Conservation (phyloP, 2,797 vertebrate genomes). For the Parauchenoglanis punctatus region DNA sequence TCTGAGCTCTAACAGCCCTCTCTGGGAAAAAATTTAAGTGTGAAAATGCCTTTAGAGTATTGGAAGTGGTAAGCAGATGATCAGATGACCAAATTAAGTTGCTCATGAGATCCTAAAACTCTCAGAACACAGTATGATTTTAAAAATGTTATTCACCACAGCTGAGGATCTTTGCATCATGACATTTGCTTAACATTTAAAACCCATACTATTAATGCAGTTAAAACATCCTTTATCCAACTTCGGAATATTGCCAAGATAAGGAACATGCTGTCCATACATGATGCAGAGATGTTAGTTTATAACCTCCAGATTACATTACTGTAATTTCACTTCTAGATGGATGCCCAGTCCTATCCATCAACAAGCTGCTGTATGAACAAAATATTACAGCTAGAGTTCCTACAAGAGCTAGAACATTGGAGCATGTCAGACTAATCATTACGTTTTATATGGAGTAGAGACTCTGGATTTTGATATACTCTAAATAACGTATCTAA, state of each 20-base stretch:
- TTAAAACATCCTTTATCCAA: constrained; percentile 8
- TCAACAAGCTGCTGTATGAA: constrained; percentile 15
- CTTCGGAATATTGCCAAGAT: constrained; percentile 8
- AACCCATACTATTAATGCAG: neutral
- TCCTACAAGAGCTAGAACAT: neutral
- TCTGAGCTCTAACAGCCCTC: neutral
- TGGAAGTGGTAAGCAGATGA: neutral
- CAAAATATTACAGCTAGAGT: neutral
- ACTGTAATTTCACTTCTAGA: constrained; percentile 12
- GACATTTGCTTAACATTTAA: neutral
- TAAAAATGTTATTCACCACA: neutral
- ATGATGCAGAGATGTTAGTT: constrained; percentile 16
- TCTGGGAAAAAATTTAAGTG: neutral
- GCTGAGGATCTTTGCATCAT: neutral
- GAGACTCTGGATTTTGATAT: neutral
- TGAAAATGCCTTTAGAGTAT: neutral
- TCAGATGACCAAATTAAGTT: neutral
- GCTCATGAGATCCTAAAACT: neutral
- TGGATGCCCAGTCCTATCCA: constrained; percentile 12
- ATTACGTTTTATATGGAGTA: neutral
- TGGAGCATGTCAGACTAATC: neutral
- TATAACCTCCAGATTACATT: constrained; percentile 15
- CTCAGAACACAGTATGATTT: neutral
- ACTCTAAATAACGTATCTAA: neutral
- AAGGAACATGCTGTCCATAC: constrained; percentile 16